Evolutionary conservation across 2,888 invertebrate genomes (phyloP), one percentile per base, ranked within the genome.

Genomic region (Stratiomys singularior): DNA sequence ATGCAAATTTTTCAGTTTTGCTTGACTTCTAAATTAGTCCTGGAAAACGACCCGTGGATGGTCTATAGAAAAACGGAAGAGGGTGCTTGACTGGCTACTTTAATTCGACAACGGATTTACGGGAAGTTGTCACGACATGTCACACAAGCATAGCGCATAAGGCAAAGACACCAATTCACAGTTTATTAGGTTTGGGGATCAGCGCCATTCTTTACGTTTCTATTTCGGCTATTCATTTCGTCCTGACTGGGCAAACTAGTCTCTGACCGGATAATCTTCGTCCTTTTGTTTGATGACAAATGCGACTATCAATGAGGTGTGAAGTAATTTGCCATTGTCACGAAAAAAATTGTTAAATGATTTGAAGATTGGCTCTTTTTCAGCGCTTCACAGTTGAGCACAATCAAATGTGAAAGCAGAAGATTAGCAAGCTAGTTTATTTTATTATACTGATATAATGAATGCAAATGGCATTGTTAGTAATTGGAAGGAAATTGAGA

Each of bases 251-350:
- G 56, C 56, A n/a, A n/a, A n/a, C 7, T 18, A 52, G 18, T 18
- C 18, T 18, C 52, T 5, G n/a, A 15, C 52, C 18, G 15, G 15
- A 18, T 11, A 27, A n/a, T 63, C 28, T 5, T 1, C 28, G 28
- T 66, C 44, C 66, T 66, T 21, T 4, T 30, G 21, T 18, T 37
- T 25, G 21, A 21, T 69, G 69, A 69, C 69, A 69, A 69, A 69
- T 69, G 69, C 69, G 25, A 28, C 56, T 56, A 58, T 58, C 72
- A 72, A 72, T 72, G 72, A 56, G 58, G 72, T 72, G 72, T 72
- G 72, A 72, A 72, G 56, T 72, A 72, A 72, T 58, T 56, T 72
- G 72, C 9, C 46, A 72, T 72, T 72, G 72, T 72, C 72, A 72
- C 72, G 72, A 72, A 30, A n/a, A n/a, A 72, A 72, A 58, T 47